Conservation (phyloP, 2,113 vertebrate species). For the Gallinago media region DNA sequence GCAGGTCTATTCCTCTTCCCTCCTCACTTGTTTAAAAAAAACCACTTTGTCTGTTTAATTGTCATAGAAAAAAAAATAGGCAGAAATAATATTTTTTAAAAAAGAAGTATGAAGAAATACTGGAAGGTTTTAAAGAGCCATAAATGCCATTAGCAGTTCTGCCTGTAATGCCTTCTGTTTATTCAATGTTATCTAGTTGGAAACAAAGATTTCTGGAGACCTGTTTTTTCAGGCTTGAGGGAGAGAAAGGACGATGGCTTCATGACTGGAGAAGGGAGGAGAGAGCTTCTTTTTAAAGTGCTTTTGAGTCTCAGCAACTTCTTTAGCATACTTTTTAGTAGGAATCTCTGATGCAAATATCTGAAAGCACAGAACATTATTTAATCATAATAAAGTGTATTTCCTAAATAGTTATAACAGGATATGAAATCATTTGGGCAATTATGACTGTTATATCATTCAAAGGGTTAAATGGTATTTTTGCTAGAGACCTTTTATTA, state of each 20-base stretch:
- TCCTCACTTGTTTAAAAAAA: background rate
- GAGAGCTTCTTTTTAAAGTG: background rate
- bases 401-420: background rate
- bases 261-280: background rate
- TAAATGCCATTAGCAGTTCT: background rate
- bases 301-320: background rate
- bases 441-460: background rate
- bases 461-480: slow-evolving; percentile 16
- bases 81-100: background rate
- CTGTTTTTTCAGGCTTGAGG: background rate
- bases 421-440: background rate
- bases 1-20: background rate
- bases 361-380: background rate
- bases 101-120: background rate
- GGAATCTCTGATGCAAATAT: background rate
- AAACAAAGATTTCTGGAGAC: background rate
- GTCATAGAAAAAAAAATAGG: background rate
- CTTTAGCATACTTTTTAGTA: background rate
- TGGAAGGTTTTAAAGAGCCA: background rate
- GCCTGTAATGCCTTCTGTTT: background rate
- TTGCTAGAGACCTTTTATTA: background rate
- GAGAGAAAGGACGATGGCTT: background rate
- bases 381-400: background rate
- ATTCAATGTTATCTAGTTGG: background rate
- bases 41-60: too few relatives aligned